phyloP scores from a whole-genome alignment of 2,888 invertebrate species.

The Polydrusus tereticollis region DNA sequence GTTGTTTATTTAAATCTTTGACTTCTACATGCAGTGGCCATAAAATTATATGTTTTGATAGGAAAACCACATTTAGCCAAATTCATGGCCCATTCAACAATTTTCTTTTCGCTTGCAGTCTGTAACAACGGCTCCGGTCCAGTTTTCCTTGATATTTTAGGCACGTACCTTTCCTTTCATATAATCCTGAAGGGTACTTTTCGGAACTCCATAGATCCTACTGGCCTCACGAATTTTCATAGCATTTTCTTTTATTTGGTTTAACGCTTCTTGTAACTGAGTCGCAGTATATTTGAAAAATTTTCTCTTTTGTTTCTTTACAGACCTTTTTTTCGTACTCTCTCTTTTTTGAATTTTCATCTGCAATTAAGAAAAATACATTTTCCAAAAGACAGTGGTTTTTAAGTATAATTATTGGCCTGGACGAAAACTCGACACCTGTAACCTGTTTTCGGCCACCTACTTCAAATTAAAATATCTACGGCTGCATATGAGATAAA shows the following conservation, averaged over 20 bases:
- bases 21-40: not conserved
- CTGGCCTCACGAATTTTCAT: constrained; percentile 31
- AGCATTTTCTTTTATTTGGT: constrained; percentile 25
- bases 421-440: not conserved
- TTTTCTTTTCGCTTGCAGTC: constrained; percentile 53
- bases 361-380: not conserved
- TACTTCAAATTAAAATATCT: not conserved
- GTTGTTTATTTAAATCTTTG: not conserved
- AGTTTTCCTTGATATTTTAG: constrained; percentile 51
- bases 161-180: constrained; percentile 41
- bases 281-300: constrained; percentile 38
- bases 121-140: constrained; percentile 54
- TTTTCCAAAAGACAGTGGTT: not conserved
- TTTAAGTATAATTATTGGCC: constrained; percentile 3
- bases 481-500: not conserved
- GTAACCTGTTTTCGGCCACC: not conserved
- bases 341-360: not conserved
- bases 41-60: constrained; percentile 2
- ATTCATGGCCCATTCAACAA: constrained; percentile 50
- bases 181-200: constrained; percentile 39
- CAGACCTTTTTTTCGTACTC: not conserved
- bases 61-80: constrained; percentile 8
- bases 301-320: not conserved
- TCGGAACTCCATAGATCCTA: constrained; percentile 39
- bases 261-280: constrained; percentile 17